Conservation (phyloP, 2,797 vertebrate species). For the Diceros bicornis region DNA sequence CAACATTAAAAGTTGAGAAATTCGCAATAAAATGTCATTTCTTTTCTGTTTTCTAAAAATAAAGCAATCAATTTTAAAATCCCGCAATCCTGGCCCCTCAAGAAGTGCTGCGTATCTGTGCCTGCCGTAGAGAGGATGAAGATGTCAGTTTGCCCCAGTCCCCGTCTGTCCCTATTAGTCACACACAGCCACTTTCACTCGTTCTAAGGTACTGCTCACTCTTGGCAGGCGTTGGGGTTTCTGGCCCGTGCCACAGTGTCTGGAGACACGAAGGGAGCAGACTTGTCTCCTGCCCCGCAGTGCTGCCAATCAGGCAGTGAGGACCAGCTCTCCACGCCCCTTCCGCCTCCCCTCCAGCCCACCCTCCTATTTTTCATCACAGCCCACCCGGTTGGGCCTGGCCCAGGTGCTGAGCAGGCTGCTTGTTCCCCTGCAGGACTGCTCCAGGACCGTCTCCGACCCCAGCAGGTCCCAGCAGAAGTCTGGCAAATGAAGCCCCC, state of each 20-base stretch:
- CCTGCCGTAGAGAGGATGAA: neutral
- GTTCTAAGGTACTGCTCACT: neutral
- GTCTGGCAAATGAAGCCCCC: neutral
- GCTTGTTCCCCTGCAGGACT: neutral
- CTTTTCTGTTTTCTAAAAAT: constrained; percentile 17
- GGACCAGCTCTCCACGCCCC: accelerated
- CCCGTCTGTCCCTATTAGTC: neutral
- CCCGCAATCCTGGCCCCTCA: neutral
- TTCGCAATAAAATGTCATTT: constrained; percentile 28
- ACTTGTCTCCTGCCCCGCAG: neutral
- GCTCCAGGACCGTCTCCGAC: neutral
- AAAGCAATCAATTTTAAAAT: neutral
- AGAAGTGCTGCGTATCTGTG: accelerated
- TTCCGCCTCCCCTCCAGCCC: neutral
- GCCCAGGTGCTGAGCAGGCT: neutral
- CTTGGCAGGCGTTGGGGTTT: neutral
- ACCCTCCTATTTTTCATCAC: neutral
- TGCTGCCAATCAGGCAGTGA: accelerated
- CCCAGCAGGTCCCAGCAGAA: neutral
- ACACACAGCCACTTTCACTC: accelerated
- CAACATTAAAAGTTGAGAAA: neutral
- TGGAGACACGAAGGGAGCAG: neutral
- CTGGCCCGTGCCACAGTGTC: neutral
- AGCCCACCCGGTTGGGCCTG: neutral
- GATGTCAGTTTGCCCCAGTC: accelerated